Conservation (phyloP, 2,888 invertebrate genomes). For the Rhingia campestris region DNA sequence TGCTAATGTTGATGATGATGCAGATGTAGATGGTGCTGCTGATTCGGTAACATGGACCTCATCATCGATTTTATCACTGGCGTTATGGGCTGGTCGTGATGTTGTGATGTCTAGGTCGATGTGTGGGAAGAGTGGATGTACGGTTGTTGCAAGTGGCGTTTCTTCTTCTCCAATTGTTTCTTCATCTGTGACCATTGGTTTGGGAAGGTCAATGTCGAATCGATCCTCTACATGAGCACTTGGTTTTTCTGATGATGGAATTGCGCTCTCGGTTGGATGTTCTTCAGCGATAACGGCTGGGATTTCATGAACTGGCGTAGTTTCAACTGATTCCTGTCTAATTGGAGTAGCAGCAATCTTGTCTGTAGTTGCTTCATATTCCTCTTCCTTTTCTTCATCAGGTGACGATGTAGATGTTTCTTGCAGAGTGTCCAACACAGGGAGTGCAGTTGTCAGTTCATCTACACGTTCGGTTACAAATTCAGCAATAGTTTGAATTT, state of each 20-base stretch:
- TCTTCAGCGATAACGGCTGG: constrained; percentile 42
- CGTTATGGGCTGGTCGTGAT: constrained; percentile 58
- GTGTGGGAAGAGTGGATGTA: constrained; percentile 78
- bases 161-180: constrained; percentile 67
- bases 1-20: constrained; percentile 11
- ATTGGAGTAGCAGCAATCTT: constrained; percentile 18
- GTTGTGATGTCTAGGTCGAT: constrained; percentile 67
- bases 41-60: constrained; percentile 15
- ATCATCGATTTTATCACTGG: constrained; percentile 44
- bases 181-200: constrained; percentile 58
- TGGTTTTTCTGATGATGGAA: constrained; percentile 31
- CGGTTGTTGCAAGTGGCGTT: constrained; percentile 75
- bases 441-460: constrained; percentile 53
- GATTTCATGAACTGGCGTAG: constrained; percentile 42
- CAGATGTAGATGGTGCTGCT: constrained; percentile 6
- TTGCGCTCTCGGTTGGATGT: constrained; percentile 52
- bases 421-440: constrained; percentile 47
- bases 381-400: constrained; percentile 66
- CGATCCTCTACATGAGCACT: constrained; percentile 14
- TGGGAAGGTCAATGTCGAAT: constrained; percentile 57
- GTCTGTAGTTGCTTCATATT: constrained; percentile 26
- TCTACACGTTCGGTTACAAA: constrained; percentile 75
- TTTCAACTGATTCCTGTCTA: constrained; percentile 27
- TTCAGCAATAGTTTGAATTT: constrained; percentile 73
- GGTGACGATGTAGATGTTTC: constrained; percentile 64